Conservation (phyloP, 92 coral and sea anemone genomes). For the Anthopleura xanthogrammica region DNA sequence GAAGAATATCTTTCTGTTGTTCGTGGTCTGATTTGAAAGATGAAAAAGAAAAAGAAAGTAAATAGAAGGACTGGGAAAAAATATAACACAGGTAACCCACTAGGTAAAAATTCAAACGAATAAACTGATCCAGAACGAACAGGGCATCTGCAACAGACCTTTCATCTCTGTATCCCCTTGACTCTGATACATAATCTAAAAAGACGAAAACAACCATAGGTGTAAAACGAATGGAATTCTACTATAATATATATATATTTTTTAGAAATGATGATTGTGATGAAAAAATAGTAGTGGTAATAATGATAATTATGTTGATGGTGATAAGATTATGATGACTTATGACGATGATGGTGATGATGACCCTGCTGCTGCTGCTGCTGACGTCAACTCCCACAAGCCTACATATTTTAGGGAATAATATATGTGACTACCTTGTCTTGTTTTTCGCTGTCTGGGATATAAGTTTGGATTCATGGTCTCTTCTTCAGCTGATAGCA, state of each 20-base stretch:
- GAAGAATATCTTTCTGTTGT: slow-evolving; percentile 43
- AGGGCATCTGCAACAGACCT: not conserved
- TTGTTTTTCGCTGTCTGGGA: slow-evolving; percentile 63
- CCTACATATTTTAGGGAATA: not conserved
- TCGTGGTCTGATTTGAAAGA: slow-evolving; percentile 28
- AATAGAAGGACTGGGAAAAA: not conserved
- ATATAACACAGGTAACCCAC: not conserved
- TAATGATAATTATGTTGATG: not conserved
- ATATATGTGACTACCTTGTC: slow-evolving; percentile 46
- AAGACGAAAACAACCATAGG: not conserved
- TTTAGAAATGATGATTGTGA: not conserved
- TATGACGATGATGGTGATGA: too few relatives aligned
- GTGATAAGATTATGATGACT: not conserved
- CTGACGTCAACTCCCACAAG: too few relatives aligned
- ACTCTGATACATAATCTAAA: not conserved
- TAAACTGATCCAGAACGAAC: too few relatives aligned
- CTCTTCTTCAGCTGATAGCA: slow-evolving; percentile 83
- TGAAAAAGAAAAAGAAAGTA: not conserved
- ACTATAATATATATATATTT: not conserved
- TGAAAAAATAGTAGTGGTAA: not conserved
- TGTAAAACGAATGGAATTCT: not conserved
- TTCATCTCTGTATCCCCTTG: slow-evolving; percentile 2
- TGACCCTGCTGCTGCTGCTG: too few relatives aligned
- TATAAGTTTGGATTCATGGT: slow-evolving; percentile 62
- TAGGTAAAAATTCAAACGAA: not conserved